These are phyloP conservation scores for Etia nguti DNA, from an alignment of 2,113 vertebrate species.

Conservation along the genomic window DNA sequence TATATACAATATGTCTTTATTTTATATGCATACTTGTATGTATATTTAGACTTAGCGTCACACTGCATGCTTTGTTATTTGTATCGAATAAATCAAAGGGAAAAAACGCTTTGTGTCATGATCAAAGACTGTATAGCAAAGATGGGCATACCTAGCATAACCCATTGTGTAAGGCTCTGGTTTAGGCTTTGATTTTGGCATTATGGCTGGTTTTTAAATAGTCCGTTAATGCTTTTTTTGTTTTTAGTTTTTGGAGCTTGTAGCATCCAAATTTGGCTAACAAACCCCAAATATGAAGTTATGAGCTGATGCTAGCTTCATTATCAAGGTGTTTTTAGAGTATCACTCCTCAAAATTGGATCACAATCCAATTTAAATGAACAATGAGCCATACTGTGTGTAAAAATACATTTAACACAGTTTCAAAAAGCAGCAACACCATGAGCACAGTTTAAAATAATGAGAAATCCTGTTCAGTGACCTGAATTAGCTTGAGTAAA, in stretches of 20 bases:
- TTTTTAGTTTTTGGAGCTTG: accelerated
- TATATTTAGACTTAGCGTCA: not conserved
- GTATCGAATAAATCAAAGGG: slow-evolving; percentile 34
- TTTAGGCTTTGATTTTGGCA: not conserved
- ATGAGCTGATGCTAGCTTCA: not conserved
- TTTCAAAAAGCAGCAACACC: not conserved
- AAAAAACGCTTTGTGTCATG: not conserved
- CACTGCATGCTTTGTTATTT: not conserved
- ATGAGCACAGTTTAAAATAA: not conserved
- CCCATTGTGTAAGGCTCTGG: not conserved
- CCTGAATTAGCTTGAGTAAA: not conserved
- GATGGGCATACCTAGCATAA: accelerated
- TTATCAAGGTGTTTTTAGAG: not conserved
- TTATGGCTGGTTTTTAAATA: not conserved
- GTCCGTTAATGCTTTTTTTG: not conserved
- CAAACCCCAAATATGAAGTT: not conserved
- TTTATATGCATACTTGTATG: not conserved
- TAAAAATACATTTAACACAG: not conserved
- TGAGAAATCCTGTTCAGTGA: not conserved
- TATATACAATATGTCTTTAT: not conserved
- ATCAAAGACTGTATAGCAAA: not conserved
- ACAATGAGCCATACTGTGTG: not conserved
- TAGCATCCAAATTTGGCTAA: not conserved
- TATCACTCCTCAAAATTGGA: not conserved
- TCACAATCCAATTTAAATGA: not conserved